Evolutionary conservation across 2,888 invertebrate genomes (phyloP).

Genomic region (Drosophila barbarae): DNA sequence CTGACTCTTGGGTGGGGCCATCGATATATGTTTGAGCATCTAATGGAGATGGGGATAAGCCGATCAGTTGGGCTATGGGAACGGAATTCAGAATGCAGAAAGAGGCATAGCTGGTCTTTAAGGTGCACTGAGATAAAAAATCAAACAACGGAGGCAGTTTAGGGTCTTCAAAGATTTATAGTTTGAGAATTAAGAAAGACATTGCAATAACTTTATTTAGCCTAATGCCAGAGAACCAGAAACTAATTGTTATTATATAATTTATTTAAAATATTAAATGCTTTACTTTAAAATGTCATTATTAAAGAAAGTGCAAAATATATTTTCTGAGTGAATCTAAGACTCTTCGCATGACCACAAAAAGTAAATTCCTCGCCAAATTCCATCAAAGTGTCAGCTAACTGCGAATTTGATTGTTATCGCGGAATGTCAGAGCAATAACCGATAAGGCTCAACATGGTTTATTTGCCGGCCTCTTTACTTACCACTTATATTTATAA

Average conservation of each 20-base stretch:
- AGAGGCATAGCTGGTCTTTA: slow-evolving; percentile 3
- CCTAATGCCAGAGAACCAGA: no score
- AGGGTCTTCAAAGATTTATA: no score
- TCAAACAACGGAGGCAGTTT: neutral
- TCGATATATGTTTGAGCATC: slow-evolving; percentile 30
- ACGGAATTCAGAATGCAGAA: slow-evolving; percentile 20
- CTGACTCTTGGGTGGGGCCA: slow-evolving; percentile 42
- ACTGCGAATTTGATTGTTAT: slow-evolving; percentile 51
- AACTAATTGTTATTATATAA: neutral
- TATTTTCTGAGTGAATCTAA: slow-evolving; percentile 1
- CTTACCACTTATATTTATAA: slow-evolving; percentile 23
- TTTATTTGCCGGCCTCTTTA: slow-evolving; percentile 14
- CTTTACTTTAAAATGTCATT: no score
- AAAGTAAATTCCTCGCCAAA: slow-evolving; percentile 10
- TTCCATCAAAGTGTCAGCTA: slow-evolving; percentile 52
- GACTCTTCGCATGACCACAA: slow-evolving; percentile 37
- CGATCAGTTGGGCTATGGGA: slow-evolving; percentile 20
- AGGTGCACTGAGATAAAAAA: neutral
- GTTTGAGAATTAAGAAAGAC: neutral
- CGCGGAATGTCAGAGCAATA: slow-evolving; percentile 50
- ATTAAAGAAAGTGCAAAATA: neutral
- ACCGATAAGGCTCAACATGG: slow-evolving; percentile 53
- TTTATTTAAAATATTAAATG: neutral
- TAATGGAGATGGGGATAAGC: slow-evolving; percentile 36
- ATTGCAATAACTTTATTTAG: no score